Conservation (phyloP, 1,140 invertebrate species). For the Tetraneura akinire region DNA sequence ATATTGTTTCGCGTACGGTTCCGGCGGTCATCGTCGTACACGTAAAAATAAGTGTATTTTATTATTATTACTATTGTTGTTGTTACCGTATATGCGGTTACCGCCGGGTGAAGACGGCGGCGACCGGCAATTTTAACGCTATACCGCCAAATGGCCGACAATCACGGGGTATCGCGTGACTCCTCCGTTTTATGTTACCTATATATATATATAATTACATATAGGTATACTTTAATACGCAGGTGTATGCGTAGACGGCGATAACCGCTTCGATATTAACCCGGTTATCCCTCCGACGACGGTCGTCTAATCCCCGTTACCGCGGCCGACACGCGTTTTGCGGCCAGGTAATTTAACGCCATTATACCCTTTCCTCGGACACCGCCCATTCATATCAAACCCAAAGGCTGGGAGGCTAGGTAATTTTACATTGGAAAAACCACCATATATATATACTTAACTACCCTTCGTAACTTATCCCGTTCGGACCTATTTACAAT, state of each 20-base stretch:
- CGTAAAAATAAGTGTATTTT: constrained; percentile 38
- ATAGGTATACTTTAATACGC: neutral
- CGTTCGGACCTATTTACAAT: neutral
- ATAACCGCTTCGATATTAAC: constrained; percentile 30
- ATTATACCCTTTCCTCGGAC: neutral
- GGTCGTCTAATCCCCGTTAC: neutral
- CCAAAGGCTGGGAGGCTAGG: too few relatives aligned
- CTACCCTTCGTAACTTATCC: too few relatives aligned
- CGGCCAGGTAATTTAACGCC: constrained; percentile 46
- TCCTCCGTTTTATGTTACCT: neutral
- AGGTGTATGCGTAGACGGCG: too few relatives aligned
- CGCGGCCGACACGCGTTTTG: constrained; percentile 17
- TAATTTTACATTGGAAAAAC: constrained; percentile 46
- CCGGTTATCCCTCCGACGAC: constrained; percentile 12
- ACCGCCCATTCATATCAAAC: neutral
- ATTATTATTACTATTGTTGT: constrained; percentile 24
- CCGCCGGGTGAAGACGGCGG: constrained; percentile 1
- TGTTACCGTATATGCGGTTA: neutral
- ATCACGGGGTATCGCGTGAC: constrained; percentile 47
- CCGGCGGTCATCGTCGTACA: neutral
- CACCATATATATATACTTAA: too few relatives aligned
- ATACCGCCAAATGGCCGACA: constrained; percentile 39
- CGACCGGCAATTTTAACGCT: constrained; percentile 12
- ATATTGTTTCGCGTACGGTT: constrained; percentile 40
- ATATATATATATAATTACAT: neutral